Evolutionary conservation across 2,888 invertebrate genomes (phyloP).

Genomic region (Drosophila conformis): DNA sequence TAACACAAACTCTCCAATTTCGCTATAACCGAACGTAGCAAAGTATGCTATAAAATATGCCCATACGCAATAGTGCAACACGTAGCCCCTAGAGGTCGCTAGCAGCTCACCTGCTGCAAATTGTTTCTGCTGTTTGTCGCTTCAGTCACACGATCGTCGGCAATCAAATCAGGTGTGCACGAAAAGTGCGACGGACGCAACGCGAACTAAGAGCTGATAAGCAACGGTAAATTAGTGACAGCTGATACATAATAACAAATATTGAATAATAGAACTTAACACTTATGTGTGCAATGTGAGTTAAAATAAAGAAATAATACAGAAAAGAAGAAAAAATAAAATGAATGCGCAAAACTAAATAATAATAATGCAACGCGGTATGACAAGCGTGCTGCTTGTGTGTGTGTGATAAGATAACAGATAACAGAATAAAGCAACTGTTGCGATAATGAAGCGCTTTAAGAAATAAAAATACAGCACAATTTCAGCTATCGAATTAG

Average conservation of each 20-base stretch:
- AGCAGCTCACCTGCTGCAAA: constrained; percentile 14
- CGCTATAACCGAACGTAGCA: neutral
- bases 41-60: constrained; percentile 27
- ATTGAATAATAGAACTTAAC: neutral
- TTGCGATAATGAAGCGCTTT: neutral
- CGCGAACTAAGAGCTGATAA: constrained; percentile 41
- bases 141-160: constrained; percentile 65
- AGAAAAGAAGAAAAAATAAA: neutral
- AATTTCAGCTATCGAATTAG: constrained; percentile 31
- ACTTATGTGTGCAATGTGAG: neutral
- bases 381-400: neutral
- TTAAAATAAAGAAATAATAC: neutral
- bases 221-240: constrained; percentile 52
- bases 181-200: neutral
- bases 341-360: neutral
- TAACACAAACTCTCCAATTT: constrained; percentile 35
- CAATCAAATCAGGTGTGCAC: constrained; percentile 64
- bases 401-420: neutral
- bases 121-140: constrained; percentile 17
- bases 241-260: neutral
- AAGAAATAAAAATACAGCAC: constrained; percentile 16
- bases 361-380: neutral
- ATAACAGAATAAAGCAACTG: neutral
- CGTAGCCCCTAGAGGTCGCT: constrained; percentile 17
- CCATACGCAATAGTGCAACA: neutral